Conservation (phyloP, 2,797 vertebrate species). For the Champsocephalus gunnari region DNA sequence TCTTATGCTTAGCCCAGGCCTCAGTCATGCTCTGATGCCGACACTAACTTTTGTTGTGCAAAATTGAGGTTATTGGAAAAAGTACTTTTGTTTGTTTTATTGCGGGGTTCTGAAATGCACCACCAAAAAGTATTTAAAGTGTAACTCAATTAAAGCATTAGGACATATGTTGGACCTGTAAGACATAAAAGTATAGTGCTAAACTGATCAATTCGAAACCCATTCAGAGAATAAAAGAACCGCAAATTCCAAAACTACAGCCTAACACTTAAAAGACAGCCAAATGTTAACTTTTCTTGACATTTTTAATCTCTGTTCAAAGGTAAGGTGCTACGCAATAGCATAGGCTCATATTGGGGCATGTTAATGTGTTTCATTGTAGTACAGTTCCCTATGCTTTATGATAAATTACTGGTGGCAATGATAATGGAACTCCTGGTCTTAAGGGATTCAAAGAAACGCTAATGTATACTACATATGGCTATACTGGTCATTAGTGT, state of each 20-base stretch:
- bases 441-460: slow-evolving; percentile 55
- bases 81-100: neutral
- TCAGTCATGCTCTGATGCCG: neutral
- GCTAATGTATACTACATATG: slow-evolving; percentile 40
- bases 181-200: neutral
- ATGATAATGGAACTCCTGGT: slow-evolving; percentile 32
- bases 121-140: neutral
- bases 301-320: neutral
- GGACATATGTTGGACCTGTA: neutral
- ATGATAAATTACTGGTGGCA: slow-evolving; percentile 19
- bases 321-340: neutral
- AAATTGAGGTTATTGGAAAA: neutral
- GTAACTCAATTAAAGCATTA: neutral
- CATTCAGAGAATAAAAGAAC: neutral
- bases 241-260: neutral
- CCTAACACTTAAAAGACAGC: neutral
- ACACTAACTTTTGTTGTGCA: neutral
- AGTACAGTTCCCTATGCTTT: neutral
- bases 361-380: neutral
- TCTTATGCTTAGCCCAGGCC: neutral
- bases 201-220: slow-evolving; percentile 9
- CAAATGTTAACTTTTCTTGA: neutral
- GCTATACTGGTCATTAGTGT: slow-evolving; percentile 45
- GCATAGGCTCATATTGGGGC: neutral
- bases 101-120: neutral